Evolutionary conservation across 2,797 vertebrate species (phyloP).

Genomic region (Tragopan temminckii): DNA sequence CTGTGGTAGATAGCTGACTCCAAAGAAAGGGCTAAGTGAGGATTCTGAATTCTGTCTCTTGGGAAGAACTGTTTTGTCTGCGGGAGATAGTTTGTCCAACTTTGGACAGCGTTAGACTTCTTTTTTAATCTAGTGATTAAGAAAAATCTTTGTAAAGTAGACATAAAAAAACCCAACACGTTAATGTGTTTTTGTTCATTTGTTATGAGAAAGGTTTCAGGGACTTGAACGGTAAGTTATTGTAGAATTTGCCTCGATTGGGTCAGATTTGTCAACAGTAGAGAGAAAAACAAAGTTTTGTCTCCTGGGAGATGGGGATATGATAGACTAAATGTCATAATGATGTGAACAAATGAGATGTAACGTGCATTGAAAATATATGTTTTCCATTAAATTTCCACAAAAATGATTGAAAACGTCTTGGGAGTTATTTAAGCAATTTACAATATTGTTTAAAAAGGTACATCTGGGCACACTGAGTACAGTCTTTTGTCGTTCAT

Average conservation of each 20-base stretch:
- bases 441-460: constrained; percentile 81
- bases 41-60: not conserved
- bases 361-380: constrained; percentile 74
- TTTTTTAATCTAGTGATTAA: not conserved
- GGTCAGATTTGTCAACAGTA: constrained; percentile 68
- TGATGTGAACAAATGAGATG: constrained; percentile 78
- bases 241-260: not conserved
- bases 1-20: not conserved
- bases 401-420: constrained; percentile 86
- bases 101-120: not conserved
- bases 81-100: not conserved
- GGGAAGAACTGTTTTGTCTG: not conserved
- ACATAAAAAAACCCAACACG: too few relatives aligned
- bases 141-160: not conserved
- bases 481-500: constrained; percentile 91
- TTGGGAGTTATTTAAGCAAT: constrained; percentile 84
- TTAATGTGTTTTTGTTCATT: not conserved
- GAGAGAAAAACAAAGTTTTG: constrained; percentile 66
- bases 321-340: constrained; percentile 80
- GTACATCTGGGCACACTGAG: constrained; percentile 78
- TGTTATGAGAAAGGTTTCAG: not conserved
- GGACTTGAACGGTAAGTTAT: not conserved
- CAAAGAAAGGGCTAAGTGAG: not conserved
- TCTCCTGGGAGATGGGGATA: constrained; percentile 67
- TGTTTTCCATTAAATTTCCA: constrained; percentile 77